Evolutionary conservation across 2,888 invertebrate genomes (phyloP).

Genomic region (Linyphia triangularis): DNA sequence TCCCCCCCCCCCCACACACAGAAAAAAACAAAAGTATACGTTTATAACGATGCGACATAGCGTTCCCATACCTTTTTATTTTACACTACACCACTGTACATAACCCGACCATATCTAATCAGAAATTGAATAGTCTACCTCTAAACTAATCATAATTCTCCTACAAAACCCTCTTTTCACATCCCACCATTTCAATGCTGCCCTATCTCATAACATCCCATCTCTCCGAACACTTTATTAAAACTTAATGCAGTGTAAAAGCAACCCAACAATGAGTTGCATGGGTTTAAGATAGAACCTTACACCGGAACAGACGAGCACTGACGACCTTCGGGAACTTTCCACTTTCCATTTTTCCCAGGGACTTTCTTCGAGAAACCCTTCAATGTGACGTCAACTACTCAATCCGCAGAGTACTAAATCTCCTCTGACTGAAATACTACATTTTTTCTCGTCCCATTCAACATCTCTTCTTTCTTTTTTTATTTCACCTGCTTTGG

Average conservation of each 20-base stretch:
- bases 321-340: slow-evolving; percentile 22
- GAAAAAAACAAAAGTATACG: too few species aligned
- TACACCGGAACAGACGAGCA: slow-evolving; percentile 34
- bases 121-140: too few species aligned
- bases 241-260: not conserved
- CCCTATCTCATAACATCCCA: not conserved
- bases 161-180: not conserved
- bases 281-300: not conserved
- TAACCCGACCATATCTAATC: too few species aligned
- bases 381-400: slow-evolving; percentile 38
- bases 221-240: not conserved
- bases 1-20: too few species aligned
- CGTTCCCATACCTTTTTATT: too few species aligned
- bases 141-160: too few species aligned
- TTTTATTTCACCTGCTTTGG: slow-evolving; percentile 24
- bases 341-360: slow-evolving; percentile 62
- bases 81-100: too few species aligned
- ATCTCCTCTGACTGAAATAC: slow-evolving; percentile 3
- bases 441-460: not conserved
- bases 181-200: not conserved
- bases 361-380: slow-evolving; percentile 7
- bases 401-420: slow-evolving; percentile 45
- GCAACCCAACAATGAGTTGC: not conserved
- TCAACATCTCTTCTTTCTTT: not conserved
- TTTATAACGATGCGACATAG: too few species aligned